Evolutionary conservation across 2,113 vertebrate genomes (phyloP).

Genomic region (Pogonocichla stellata): DNA sequence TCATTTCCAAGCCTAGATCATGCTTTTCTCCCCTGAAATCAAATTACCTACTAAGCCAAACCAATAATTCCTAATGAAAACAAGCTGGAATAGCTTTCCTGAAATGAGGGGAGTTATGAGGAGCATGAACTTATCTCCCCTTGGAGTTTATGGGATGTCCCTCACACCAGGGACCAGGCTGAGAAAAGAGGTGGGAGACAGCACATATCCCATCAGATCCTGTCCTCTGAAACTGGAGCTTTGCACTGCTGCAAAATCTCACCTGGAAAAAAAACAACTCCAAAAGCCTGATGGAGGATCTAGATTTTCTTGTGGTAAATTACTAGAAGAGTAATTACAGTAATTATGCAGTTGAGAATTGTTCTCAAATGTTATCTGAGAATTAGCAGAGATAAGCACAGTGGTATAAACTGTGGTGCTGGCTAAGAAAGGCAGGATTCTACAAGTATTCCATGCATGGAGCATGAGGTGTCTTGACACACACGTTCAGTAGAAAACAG

Average conservation of each 20-base stretch:
- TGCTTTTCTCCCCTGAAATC: neutral
- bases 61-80: neutral
- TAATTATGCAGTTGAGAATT: neutral
- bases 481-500: neutral
- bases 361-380: neutral
- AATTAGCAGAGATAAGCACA: neutral
- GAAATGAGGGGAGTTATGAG: neutral
- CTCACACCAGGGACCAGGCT: slow-evolving; percentile 44
- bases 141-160: neutral
- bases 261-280: neutral
- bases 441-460: neutral
- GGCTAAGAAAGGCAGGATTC: neutral
- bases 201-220: slow-evolving; percentile 33
- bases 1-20: neutral
- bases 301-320: neutral
- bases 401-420: neutral
- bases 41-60: neutral
- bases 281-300: slow-evolving; percentile 67
- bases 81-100: neutral
- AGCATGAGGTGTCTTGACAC: neutral
- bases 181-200: slow-evolving; percentile 68
- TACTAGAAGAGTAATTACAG: neutral
- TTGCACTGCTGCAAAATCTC: slow-evolving; percentile 70
- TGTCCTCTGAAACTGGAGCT: slow-evolving; percentile 60
- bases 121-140: neutral